phyloP scores from a whole-genome alignment of 1,140 invertebrate species.

The Calliphora vicina region DNA sequence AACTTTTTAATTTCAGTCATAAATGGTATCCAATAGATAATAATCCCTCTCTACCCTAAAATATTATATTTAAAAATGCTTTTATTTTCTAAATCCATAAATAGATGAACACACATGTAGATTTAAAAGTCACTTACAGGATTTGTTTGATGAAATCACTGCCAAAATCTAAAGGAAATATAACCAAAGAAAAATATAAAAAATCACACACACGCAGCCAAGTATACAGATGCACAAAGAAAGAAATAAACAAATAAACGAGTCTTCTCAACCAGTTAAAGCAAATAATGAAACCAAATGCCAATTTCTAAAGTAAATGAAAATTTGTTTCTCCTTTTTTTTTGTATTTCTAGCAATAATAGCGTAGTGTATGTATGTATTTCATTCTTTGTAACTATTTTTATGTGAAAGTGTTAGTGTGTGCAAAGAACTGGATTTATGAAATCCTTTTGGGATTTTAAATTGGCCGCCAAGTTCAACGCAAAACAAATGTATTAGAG shows the following conservation, averaged over 20 bases:
- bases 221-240: background rate
- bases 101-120: background rate
- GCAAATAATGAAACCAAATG: slow-evolving; percentile 29
- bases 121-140: slow-evolving; percentile 32
- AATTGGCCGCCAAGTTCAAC: background rate
- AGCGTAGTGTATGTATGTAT: too few species aligned
- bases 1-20: too few species aligned
- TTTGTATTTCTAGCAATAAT: background rate
- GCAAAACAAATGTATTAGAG: background rate
- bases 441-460: background rate
- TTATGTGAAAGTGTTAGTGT: background rate
- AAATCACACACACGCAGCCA: background rate
- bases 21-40: too few species aligned
- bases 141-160: slow-evolving; percentile 29
- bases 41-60: too few species aligned
- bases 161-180: background rate
- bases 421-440: background rate
- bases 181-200: background rate
- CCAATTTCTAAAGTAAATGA: slow-evolving; percentile 13
- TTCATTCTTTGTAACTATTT: too few species aligned
- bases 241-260: background rate
- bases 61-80: too few species aligned
- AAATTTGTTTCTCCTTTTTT: background rate
- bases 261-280: slow-evolving; percentile 3
- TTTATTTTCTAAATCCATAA: too few species aligned